A percentile compares a stretch with the other conserved stretches of the same genome.
phyloP scores from a whole-genome alignment of 2,113 vertebrate genomes.

The Indicator maculatus region DNA sequence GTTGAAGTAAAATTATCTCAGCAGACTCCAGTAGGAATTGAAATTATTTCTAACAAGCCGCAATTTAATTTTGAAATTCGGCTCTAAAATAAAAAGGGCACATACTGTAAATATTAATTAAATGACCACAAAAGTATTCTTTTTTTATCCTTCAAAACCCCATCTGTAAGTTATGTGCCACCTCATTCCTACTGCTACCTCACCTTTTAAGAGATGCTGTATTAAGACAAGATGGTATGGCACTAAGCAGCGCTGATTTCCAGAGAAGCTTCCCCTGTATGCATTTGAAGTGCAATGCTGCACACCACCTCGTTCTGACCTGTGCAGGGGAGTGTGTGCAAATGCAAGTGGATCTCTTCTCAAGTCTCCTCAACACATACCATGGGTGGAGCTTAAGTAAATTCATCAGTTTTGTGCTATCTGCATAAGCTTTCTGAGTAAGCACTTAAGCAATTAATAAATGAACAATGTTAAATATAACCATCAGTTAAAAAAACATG shows the following conservation, averaged over 20 bases:
- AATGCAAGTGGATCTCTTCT: background rate
- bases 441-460: background rate
- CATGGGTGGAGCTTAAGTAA: background rate
- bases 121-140: background rate
- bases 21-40: background rate
- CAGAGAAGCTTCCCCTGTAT: background rate
- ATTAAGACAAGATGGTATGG: background rate
- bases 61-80: background rate
- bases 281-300: background rate
- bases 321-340: background rate
- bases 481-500: background rate
- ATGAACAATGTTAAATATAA: background rate
- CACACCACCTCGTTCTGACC: background rate
- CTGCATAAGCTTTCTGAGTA: background rate
- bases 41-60: background rate
- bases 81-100: background rate
- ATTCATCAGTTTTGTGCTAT: background rate
- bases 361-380: background rate
- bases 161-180: background rate
- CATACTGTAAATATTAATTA: background rate
- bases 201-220: background rate
- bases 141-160: background rate
- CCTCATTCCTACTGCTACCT: background rate
- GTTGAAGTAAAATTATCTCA: conserved; percentile 24
- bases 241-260: background rate